A percentile compares a stretch with the other conserved stretches of the same genome.
Conservation (phyloP, 2,113 vertebrate genomes). For the Motacilla tschutschensis region DNA sequence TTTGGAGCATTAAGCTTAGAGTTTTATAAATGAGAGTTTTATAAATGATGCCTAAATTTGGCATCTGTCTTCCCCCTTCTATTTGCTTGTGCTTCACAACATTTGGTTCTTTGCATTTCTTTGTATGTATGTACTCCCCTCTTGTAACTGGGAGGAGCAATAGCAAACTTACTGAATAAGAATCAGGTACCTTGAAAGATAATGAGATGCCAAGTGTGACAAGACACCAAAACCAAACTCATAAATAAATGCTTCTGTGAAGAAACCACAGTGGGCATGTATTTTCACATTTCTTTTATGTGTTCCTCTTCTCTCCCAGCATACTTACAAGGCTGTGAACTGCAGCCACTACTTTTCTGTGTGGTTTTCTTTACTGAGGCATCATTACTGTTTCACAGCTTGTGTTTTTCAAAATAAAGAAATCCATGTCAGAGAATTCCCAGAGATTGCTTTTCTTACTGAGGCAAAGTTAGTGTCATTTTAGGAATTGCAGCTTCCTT, state of each 20-base stretch:
- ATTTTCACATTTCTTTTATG: not conserved
- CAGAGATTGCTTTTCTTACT: not conserved
- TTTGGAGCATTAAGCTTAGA: not conserved
- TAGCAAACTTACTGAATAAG: not conserved
- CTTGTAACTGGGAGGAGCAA: not conserved
- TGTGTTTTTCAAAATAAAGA: not conserved
- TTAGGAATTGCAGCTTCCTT: not conserved
- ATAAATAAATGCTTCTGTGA: not conserved
- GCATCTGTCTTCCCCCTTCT: not conserved
- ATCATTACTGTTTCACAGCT: not conserved
- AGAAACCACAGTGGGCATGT: not conserved
- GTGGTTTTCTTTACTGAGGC: not conserved
- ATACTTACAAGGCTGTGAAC: not conserved
- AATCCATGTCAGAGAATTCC: not conserved
- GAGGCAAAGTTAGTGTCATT: not conserved
- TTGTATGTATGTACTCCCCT: not conserved
- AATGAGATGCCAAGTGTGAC: not conserved
- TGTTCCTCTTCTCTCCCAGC: not conserved
- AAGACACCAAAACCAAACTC: not conserved
- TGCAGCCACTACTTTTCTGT: not conserved
- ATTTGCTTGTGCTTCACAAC: not conserved
- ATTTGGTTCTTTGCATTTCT: not conserved
- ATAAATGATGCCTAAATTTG: not conserved
- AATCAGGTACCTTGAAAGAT: not conserved
- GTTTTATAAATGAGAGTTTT: not conserved